Evolutionary conservation across 2,888 invertebrate genomes (phyloP), one percentile per base, ranked within the genome.

Genomic region (Zygogramma bicolorata): DNA sequence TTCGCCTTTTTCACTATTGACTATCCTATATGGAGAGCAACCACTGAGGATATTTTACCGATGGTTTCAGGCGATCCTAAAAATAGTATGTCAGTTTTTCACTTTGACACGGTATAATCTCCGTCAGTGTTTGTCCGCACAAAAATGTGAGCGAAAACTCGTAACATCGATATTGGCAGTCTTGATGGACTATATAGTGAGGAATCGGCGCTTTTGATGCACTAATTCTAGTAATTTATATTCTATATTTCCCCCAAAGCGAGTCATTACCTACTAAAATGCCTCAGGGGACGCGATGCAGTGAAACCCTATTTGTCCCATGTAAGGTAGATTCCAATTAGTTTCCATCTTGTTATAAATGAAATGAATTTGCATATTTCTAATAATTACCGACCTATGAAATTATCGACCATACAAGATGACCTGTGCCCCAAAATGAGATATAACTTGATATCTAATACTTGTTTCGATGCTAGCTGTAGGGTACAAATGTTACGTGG

Each of bases 281-380:
- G 46, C 40, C 68, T 61, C 68, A 27, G 34, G 40, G 60, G 42
- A 59, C 31, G 15, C 13, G 6, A 29, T 59, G 61, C 61, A 65
- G 68, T 68, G 70, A 63, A 70, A 65, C 74, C 65, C 69, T 59
- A 68, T 71, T 46, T 76, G 75, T 66, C 70, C 75, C 76, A 71
- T 72, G 72, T 78, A 76, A 70, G 77, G 77, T 65, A 74, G 66
- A 75, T 77, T 73, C 68, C 75, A 73, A 75, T 77, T 75, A 68
- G 59, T 68, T 61, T 68, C 68, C 27, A 68, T 60, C 68, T 46
- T 63, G 63, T 46, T 63, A 63, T 63, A 68, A 46, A 68, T 61
- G 38, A 61, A 60, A 27, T 58, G 38, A 61, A 60, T 68, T 68
- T 59, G 68, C 67, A 62, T 66, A 61, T 74, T 68, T 70, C 62